Evolutionary conservation across 1,140 invertebrate species (phyloP), one percentile per base, ranked within the genome.

Genomic region (Ceratitis capitata): DNA sequence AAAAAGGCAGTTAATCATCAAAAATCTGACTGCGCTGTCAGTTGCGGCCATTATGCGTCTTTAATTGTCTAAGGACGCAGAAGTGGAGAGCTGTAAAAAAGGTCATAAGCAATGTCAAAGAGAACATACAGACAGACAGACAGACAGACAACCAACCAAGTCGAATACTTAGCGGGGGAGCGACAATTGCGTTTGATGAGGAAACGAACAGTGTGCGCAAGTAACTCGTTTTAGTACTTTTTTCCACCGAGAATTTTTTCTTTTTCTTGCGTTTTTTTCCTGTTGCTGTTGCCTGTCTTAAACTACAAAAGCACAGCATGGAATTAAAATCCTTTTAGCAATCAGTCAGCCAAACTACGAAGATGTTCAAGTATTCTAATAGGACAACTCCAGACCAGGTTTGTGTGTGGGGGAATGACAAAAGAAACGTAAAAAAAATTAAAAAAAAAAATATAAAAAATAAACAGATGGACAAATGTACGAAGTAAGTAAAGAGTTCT

Each of bases 1-100:
- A 78, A 39, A 78, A 47, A 78, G 69, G 69, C 69, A 78, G 19
- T 78, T 78, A 78, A 78, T 78, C 69, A 78, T 78, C 69, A 78
- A 78, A 78, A 78, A 78, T 78, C 69, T 78, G 69, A 35, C 69
- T 78, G n/a, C 9, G 45, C 69, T 78, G 39, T 14, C 69, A 45
- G 42, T 78, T 16, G 26, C 26, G n/a, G 39, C 39, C 35, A 45
- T 78, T 78, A 78, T 45, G 39, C 69, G 42, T 78, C 39, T 78
- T 78, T 78, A 78, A 47, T 78, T 78, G 69, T 78, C 3, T 45
- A 39, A 26, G 69, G 19, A 78, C 39, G 9, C 23, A 26, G n/a
- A 78, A 45, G 16, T n/a, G n/a, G n/a, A n/a, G n/a, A n/a, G n/a
- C n/a, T n/a, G 39, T 16, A 26, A 14, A 35, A 64, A 26, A 78